Evolutionary conservation across 2,888 invertebrate species (phyloP), one percentile per base, ranked within the genome.

Genomic region (Strigamia maritima): DNA sequence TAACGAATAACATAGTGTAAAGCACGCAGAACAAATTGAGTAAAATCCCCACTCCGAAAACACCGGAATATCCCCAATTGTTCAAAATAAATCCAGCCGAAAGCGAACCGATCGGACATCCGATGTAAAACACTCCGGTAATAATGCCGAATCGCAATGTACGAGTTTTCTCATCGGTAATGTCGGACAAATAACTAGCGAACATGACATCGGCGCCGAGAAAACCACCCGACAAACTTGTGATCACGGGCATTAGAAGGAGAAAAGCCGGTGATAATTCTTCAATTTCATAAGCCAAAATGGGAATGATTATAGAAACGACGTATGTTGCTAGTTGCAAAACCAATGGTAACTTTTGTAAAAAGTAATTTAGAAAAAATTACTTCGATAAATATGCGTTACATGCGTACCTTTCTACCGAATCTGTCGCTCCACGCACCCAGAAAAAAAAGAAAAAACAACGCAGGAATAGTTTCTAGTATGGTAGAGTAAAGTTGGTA

Each of bases 361-460:
- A 28, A 76, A 2, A 8, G 44, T 22, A 24, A 49, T 10, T 19
- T 44, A 14, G 14, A 76, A 14, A 40, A 10, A 40, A 10, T 40
- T 8, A 40, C 14, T 10, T 40, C 40, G 16, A 49, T 35, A 7
- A 35, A 10, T 35, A n/a, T n/a, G n/a, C n/a, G n/a, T n/a, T n/a
- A n/a, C n/a, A n/a, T 35, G 19, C 60, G 28, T 78, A 78, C 14
- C 76, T 82, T 82, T 40, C 82, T 76, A 1, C 82, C 81, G 19
- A 81, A 79, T 22, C 74, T 80, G 49, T 82, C 82, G 38, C 81
- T 81, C 82, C 82, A 82, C 1, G 82, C 40, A 16, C 82, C 82
- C 1, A 82, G 76, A 24, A 82, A 80, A 14, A 80, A 35, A 22
- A 78, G 35, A 14, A 80, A 31, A 12, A 82, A 28, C 3, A 77